Conservation (phyloP, 2,888 invertebrate species). For the Agonopterix subpropinquella region DNA sequence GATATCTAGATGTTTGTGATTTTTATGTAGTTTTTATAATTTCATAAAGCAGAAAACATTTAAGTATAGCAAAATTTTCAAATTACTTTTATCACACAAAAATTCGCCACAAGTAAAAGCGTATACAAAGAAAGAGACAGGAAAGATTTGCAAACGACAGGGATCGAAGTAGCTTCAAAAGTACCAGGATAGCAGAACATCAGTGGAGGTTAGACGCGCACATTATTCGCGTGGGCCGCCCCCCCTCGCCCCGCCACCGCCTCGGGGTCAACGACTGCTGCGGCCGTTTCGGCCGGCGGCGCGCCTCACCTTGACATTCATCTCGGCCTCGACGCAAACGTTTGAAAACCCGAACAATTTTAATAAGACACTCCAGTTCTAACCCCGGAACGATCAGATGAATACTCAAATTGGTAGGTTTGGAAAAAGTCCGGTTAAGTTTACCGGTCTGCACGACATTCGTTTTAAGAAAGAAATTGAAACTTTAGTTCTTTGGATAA, state of each 20-base stretch:
- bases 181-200: slow-evolving; percentile 60
- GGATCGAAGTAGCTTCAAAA: slow-evolving; percentile 7
- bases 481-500: neutral
- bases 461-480: neutral
- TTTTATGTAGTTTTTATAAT: no score
- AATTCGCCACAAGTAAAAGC: neutral
- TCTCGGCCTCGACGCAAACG: slow-evolving; percentile 66
- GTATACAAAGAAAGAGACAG: neutral
- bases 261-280: slow-evolving; percentile 63
- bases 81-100: no score
- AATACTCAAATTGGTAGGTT: slow-evolving; percentile 29
- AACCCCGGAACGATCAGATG: slow-evolving; percentile 21
- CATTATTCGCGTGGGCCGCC: slow-evolving; percentile 69
- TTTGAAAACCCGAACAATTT: slow-evolving; percentile 57
- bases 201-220: slow-evolving; percentile 58
- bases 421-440: neutral
- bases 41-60: no score
- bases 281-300: slow-evolving; percentile 70
- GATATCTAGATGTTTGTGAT: no score
- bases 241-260: slow-evolving; percentile 38
- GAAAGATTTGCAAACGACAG: neutral
- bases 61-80: no score
- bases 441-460: slow-evolving; percentile 14
- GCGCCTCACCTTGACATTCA: slow-evolving; percentile 76
- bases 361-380: slow-evolving; percentile 30